These are phyloP conservation scores for Torymus auratus DNA, from an alignment of 2,888 invertebrate genomes.

Conservation along the genomic window DNA sequence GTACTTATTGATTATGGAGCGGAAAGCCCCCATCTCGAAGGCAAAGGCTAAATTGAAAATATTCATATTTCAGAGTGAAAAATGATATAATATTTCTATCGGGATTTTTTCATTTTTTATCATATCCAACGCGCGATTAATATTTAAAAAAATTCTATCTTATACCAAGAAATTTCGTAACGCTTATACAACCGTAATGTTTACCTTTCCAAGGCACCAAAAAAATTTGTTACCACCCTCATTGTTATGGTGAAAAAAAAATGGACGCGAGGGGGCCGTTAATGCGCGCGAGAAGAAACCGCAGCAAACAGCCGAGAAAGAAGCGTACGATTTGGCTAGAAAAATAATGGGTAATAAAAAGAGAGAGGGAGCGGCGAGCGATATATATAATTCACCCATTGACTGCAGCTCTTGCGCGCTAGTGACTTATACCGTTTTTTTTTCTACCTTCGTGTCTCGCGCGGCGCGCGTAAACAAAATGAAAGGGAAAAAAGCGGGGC, in stretches of 20 bases:
- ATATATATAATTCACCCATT: conserved; percentile 39
- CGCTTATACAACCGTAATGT: no score
- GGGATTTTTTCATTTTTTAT: no score
- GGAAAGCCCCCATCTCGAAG: neutral
- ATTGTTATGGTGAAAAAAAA: neutral
- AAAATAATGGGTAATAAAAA: conserved; percentile 46
- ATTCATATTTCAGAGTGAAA: no score
- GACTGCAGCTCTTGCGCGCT: conserved; percentile 1
- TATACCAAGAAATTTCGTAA: no score
- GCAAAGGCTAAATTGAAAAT: neutral
- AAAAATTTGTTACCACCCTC: no score
- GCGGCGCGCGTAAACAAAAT: conserved; percentile 26
- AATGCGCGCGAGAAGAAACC: conserved; percentile 13
- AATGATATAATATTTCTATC: no score
- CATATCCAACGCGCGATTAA: no score
- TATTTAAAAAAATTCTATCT: no score
- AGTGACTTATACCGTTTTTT: conserved; percentile 45
- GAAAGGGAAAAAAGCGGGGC: conserved; percentile 10
- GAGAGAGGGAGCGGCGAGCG: neutral
- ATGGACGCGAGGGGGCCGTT: neutral
- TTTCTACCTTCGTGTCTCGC: neutral
- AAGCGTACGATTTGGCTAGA: conserved; percentile 24
- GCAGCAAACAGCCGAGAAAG: conserved; percentile 13
- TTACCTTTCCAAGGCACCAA: no score
- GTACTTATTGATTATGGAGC: conserved; percentile 1